phyloP scores from a whole-genome alignment of 2,797 vertebrate species.

The Sciurus carolinensis region DNA sequence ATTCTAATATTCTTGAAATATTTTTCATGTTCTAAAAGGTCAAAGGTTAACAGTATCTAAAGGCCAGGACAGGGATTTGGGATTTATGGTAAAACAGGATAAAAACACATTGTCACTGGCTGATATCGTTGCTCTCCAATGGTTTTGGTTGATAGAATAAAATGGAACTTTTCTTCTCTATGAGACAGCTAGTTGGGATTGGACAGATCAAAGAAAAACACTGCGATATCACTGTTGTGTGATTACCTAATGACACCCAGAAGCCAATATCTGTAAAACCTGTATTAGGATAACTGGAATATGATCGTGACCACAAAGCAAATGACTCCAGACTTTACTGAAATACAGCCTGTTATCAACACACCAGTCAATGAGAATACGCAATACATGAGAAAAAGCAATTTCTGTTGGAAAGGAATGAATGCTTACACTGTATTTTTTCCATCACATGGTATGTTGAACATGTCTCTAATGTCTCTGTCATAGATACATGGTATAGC shows the following conservation, averaged over 20 bases:
- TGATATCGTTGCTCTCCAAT: neutral
- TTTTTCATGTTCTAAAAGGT: neutral
- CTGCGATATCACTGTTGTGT: neutral
- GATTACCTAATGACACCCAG: neutral
- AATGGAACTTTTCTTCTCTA: neutral
- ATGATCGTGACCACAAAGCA: neutral
- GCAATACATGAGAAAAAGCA: neutral
- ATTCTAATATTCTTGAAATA: neutral
- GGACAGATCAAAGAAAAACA: neutral
- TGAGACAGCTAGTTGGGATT: neutral
- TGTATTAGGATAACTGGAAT: neutral
- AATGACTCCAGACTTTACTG: neutral
- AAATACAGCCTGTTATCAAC: neutral
- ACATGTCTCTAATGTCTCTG: neutral
- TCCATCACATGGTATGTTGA: neutral
- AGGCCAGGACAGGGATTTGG: neutral
- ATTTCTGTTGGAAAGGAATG: conserved; percentile 10
- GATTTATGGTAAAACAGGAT: neutral
- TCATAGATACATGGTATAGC: neutral
- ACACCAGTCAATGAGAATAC: neutral
- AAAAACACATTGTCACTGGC: neutral
- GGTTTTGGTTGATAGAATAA: neutral
- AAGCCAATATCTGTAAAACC: neutral
- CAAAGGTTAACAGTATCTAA: neutral
- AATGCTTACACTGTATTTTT: neutral